phyloP scores from a whole-genome alignment of 2,797 vertebrate genomes.

The Stomatorhinus walkeri region DNA sequence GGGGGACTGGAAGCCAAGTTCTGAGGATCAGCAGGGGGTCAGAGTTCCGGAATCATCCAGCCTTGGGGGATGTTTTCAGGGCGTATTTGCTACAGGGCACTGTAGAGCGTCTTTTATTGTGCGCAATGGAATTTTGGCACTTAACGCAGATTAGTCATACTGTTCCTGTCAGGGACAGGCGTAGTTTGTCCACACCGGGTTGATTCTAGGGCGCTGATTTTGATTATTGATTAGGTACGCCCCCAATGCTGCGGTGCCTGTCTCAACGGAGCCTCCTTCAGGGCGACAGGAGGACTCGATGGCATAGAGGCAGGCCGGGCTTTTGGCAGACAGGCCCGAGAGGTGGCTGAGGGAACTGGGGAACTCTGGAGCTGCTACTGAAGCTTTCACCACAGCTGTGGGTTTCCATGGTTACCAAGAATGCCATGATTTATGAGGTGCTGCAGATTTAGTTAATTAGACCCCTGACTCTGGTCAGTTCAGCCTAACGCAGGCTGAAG shows the following conservation, averaged over 20 bases:
- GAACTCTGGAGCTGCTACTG: not conserved
- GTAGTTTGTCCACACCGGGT: not conserved
- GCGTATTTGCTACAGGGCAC: not conserved
- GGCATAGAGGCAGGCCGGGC: not conserved
- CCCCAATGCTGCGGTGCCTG: not conserved
- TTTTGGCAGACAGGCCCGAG: not conserved
- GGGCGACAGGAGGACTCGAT: not conserved
- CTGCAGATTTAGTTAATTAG: not conserved
- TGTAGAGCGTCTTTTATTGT: not conserved
- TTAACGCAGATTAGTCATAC: not conserved
- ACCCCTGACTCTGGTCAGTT: not conserved
- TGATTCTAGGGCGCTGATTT: not conserved
- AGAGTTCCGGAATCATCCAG: not conserved
- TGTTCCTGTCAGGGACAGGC: not conserved
- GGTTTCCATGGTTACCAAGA: conserved; percentile 9
- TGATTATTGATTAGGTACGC: not conserved
- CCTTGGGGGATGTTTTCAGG: not conserved
- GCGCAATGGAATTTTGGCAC: not conserved
- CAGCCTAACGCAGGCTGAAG: not conserved
- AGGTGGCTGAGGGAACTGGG: not conserved
- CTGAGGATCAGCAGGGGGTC: not conserved
- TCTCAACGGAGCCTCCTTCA: not conserved
- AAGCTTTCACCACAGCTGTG: not conserved
- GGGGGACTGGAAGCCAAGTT: not conserved
- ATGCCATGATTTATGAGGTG: not conserved